Percentiles rank a stretch among this genome's conserved stretches.
Conservation (phyloP, 1,140 invertebrate genomes). For the Mercenaria mercenaria region DNA sequence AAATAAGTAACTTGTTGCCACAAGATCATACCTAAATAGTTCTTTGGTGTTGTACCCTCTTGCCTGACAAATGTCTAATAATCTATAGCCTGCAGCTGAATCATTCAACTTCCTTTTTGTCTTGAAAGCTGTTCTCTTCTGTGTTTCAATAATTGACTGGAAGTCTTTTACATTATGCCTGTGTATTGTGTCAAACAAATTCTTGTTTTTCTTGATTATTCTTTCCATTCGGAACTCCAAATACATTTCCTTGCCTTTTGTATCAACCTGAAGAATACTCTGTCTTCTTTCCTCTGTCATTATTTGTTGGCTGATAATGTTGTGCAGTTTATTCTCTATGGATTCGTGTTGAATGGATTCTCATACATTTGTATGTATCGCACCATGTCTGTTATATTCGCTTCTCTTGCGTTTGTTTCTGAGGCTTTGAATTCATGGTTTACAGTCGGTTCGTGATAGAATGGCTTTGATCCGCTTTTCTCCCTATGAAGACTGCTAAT, state of each 20-base stretch:
- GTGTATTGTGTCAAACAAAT: background rate
- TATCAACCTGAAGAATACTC: background rate
- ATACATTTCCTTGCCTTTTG: slow-evolving; percentile 7
- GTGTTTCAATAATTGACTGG: background rate
- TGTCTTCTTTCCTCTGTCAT: slow-evolving; percentile 14
- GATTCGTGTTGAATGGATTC: slow-evolving; percentile 31
- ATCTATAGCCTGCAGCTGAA: slow-evolving; percentile 18
- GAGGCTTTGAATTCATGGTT: background rate
- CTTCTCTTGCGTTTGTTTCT: slow-evolving; percentile 9
- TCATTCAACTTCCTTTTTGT: background rate
- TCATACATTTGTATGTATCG: slow-evolving; percentile 18
- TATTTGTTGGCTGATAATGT: slow-evolving; percentile 14
- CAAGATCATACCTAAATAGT: slow-evolving; percentile 24
- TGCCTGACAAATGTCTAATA: slow-evolving; percentile 8
- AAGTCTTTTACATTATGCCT: slow-evolving; percentile 24
- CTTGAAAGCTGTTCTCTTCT: background rate
- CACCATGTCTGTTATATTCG: slow-evolving; percentile 22
- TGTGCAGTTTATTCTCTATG: slow-evolving; percentile 1
- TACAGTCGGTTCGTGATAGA: slow-evolving; percentile 2
- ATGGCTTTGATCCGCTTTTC: slow-evolving; percentile 1
- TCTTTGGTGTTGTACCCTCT: slow-evolving; percentile 10
- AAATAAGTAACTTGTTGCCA: background rate
- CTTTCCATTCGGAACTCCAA: background rate
- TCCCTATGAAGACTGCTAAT: background rate
- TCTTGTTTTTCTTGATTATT: background rate